Conservation (phyloP, 2,888 invertebrate genomes). For the Megastigmus dorsalis region DNA sequence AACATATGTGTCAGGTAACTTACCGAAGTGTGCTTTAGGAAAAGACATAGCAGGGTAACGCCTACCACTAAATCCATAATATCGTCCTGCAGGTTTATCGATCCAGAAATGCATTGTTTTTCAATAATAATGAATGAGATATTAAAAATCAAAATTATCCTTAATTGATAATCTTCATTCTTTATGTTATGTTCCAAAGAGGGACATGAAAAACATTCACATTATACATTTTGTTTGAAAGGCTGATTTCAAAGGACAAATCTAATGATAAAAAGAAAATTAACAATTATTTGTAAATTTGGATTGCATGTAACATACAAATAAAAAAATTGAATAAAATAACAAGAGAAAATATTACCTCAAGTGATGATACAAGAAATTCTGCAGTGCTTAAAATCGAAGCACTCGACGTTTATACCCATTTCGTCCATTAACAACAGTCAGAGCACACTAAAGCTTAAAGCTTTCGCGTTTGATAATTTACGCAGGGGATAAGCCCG, state of each 20-base stretch:
- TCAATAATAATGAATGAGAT: not conserved
- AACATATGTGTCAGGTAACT: too few relatives aligned
- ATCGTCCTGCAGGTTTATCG: conserved; percentile 85
- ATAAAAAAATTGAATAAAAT: too few relatives aligned
- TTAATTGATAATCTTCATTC: not conserved
- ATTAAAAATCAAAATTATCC: not conserved
- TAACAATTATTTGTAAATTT: not conserved
- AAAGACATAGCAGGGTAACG: conserved; percentile 70
- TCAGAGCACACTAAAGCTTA: not conserved
- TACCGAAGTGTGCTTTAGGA: conserved; percentile 66
- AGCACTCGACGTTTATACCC: conserved; percentile 8
- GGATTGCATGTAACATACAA: too few relatives aligned
- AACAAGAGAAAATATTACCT: not conserved
- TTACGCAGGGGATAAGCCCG: not conserved
- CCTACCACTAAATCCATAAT: conserved; percentile 84
- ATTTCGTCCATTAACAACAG: conserved; percentile 1
- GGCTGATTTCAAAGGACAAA: not conserved
- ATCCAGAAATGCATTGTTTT: conserved; percentile 89
- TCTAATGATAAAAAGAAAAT: not conserved
- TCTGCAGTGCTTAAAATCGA: conserved; percentile 4
- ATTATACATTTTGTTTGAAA: conserved; percentile 2
- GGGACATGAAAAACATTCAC: not conserved
- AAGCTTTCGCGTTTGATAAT: conserved; percentile 1
- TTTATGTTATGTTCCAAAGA: not conserved
- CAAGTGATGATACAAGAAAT: not conserved